Evolutionary conservation across 1,140 invertebrate genomes (phyloP), one percentile per base, ranked within the genome.

Genomic region (Trichoplusia ni): DNA sequence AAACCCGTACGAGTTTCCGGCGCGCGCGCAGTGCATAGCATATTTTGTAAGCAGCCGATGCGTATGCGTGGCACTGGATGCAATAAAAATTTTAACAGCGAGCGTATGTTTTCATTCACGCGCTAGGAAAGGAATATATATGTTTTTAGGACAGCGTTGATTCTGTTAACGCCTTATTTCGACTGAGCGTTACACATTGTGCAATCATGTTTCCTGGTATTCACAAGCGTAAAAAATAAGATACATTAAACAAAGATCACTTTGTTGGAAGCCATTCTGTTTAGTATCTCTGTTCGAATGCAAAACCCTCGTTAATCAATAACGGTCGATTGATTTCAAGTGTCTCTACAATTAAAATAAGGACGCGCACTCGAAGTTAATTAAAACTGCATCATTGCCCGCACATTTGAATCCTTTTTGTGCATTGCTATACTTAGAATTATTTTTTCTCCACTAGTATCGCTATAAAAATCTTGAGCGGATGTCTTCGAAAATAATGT

Each of bases 1-100:
- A 89, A 86, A 83, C 82, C 82, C 81, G 84, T 86, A 85, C 74
- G 77, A 69, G 82, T 86, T 88, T 89, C 86, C 86, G 85, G 86
- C 70, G 85, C 79, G 81, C 82, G 81, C 84, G 85, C 76, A 81
- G 74, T 89, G 86, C 86, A 88, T 89, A 88, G 80, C 81, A 83
- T 89, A 89, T 89, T 84, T 84, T 86, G 84, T 87, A 85, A 83
- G 84, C 81, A 79, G 66, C 51, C 79, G 64, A 76, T 84, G 79
- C 77, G 80, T 84, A 81, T 84, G 84, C 81, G 62, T 59, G 64
- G 69, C 75, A 69, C 63, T 79, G 75, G 75, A 53, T 77, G 84
- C 81, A 75, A 85, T 89, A 84, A 87, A 86, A 85, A 81, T 73
- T 79, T 89, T 87, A 81, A 87, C 84, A 79, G 69, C 74, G 70